A percentile compares a stretch with the other conserved stretches of the same genome.
Conservation (phyloP, 1,140 invertebrate genomes). For the Drosophila grimshawi region DNA sequence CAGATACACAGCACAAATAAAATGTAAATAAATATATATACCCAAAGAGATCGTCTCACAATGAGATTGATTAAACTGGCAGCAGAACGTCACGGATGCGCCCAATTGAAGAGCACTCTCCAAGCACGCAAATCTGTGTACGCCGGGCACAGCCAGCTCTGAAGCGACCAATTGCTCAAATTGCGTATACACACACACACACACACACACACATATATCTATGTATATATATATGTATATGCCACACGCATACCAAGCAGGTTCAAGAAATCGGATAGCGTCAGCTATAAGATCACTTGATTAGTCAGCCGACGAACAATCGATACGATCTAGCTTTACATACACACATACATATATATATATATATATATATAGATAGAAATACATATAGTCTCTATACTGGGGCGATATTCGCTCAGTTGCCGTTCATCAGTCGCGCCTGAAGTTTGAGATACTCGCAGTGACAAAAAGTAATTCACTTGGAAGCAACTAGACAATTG, state of each 20-base stretch:
- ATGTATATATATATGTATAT: background rate
- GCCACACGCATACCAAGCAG: constrained; percentile 32
- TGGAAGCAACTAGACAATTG: background rate
- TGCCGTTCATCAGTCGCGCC: constrained; percentile 17
- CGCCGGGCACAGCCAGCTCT: constrained; percentile 2
- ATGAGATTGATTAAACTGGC: constrained; percentile 19
- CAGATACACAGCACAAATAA: constrained; percentile 11
- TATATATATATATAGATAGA: background rate
- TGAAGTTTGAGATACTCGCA: constrained; percentile 16
- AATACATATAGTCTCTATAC: constrained; percentile 2
- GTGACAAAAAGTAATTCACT: constrained; percentile 4
- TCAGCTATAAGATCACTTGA: constrained; percentile 25
- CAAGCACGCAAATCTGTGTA: constrained; percentile 6
- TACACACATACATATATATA: background rate
- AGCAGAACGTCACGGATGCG: constrained; percentile 41
- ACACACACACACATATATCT: background rate
- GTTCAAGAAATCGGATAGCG: constrained; percentile 18
- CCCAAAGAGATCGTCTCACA: background rate
- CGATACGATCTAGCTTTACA: constrained; percentile 11
- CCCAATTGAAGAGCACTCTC: constrained; percentile 23
- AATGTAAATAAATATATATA: constrained; percentile 2
- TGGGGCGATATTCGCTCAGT: constrained; percentile 18
- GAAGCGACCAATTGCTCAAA: constrained; percentile 35
- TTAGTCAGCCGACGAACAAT: constrained; percentile 37
- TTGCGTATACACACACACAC: constrained; percentile 17